A percentile compares a stretch with the other conserved stretches of the same genome.
phyloP scores from a whole-genome alignment of 2,888 invertebrate genomes.

The Electrophaes corylata region DNA sequence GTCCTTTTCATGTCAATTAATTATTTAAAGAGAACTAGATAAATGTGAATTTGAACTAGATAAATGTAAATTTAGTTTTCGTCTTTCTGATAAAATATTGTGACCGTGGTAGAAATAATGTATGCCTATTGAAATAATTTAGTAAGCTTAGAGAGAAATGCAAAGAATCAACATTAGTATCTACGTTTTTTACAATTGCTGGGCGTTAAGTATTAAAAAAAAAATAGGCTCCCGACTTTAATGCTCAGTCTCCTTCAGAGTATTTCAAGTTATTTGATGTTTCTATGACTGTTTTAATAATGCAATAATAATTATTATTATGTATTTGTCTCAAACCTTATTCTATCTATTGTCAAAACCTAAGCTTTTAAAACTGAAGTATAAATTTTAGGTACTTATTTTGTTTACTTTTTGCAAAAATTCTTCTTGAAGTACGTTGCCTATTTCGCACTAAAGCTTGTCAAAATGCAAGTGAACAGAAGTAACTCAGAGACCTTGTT shows the following conservation, averaged over 20 bases:
- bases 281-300: too few relatives aligned
- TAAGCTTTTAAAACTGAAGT: neutral
- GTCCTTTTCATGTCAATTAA: too few relatives aligned
- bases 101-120: neutral
- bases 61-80: too few relatives aligned
- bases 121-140: neutral
- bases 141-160: neutral
- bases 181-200: neutral
- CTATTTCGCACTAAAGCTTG: slow-evolving; percentile 2
- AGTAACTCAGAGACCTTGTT: slow-evolving; percentile 5
- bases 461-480: slow-evolving; percentile 5
- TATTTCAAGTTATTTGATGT: too few relatives aligned
- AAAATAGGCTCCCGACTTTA: too few relatives aligned
- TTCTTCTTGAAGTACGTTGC: neutral
- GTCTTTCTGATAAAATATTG: neutral
- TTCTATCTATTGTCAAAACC: slow-evolving; percentile 5
- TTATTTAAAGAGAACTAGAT: neutral
- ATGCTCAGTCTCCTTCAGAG: too few relatives aligned
- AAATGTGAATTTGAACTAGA: neutral
- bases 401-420: slow-evolving; percentile 41
- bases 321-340: neutral
- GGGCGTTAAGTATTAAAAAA: neutral
- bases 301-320: neutral
- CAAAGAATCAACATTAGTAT: neutral
- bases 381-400: slow-evolving; percentile 21